Base-by-base conservation (phyloP, 2,888 invertebrate genomes). In the Tridacna crocea region DNA sequence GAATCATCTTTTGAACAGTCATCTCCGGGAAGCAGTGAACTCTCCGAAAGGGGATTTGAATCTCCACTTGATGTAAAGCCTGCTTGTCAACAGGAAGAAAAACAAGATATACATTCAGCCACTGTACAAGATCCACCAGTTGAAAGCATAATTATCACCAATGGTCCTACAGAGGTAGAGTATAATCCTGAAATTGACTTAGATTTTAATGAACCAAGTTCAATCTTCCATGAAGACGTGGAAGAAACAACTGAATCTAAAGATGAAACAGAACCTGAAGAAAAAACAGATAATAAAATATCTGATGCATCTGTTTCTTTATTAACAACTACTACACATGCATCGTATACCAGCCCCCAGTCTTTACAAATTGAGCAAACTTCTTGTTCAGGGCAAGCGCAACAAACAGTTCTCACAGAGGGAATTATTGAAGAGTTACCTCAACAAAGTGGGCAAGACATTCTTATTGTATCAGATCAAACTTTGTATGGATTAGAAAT, bases 161-260 rank as follows among this genome's bases (percentile, higher is more conserved):
- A 95, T 94, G 95, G 95, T 17, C 95, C 95, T 75, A 95, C 95
- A 68, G 95, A 95, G 93, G 95, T 95, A 60, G 95, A 95, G 26
- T 95, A 95, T 88, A 92, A 93, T 75, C 95, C 95, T 36, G 95
- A 95, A 89, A 91, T 91, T 79, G 93, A 93, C 81, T 74, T 86
- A 22, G 91, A 90, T 70, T 88, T 83, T 63, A 82, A 77, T 80
- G 78, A 78, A 8, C 47, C 61, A 22, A 26, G 0, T 24, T 75
- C 79, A 51, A 13, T 2, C n/a, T 77, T 55, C 48, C 80, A 51
- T 60, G 68, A 19, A 3, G 19, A 24, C 12, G 24, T 72, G 22
- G 79, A 80, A 24, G 55, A 80, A 48, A 46, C 65, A 19, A 46
- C 61, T 26, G 73, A 74, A 36, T 51, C 70, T 60, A 70, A 78